Evolutionary conservation across 2,113 vertebrate genomes (phyloP).

Genomic region (Craseonycteris thonglongyai): DNA sequence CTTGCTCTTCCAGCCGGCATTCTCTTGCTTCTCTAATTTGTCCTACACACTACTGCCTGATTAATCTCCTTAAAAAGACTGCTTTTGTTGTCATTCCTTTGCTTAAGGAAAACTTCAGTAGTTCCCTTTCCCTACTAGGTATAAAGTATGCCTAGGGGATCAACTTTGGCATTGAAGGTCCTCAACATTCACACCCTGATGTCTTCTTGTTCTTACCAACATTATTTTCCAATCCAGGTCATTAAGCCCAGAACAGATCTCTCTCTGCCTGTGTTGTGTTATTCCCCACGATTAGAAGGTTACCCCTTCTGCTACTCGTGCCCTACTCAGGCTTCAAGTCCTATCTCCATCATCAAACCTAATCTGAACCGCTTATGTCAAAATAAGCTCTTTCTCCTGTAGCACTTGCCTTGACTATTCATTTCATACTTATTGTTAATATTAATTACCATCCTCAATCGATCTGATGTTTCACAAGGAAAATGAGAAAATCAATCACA

Average conservation of each 20-base stretch:
- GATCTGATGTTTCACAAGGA: background rate
- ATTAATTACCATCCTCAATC: background rate
- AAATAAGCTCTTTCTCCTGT: background rate
- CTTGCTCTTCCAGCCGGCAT: background rate
- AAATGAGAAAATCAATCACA: background rate
- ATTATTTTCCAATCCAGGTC: background rate
- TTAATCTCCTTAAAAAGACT: background rate
- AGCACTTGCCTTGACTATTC: background rate
- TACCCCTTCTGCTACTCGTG: background rate
- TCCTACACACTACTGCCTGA: background rate
- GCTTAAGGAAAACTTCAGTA: background rate
- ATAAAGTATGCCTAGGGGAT: background rate
- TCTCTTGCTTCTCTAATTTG: background rate
- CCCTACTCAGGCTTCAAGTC: background rate
- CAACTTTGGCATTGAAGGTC: background rate
- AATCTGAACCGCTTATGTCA: background rate
- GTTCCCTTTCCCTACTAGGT: background rate
- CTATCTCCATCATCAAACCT: background rate
- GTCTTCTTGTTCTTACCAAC: background rate
- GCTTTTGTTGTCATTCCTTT: background rate
- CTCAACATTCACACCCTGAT: background rate
- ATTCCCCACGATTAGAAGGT: background rate
- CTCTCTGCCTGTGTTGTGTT: background rate
- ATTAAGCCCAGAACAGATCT: background rate
- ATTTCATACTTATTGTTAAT: background rate